Evolutionary conservation across 2,113 vertebrate genomes (phyloP).

Genomic region (Oenanthe oenanthe): DNA sequence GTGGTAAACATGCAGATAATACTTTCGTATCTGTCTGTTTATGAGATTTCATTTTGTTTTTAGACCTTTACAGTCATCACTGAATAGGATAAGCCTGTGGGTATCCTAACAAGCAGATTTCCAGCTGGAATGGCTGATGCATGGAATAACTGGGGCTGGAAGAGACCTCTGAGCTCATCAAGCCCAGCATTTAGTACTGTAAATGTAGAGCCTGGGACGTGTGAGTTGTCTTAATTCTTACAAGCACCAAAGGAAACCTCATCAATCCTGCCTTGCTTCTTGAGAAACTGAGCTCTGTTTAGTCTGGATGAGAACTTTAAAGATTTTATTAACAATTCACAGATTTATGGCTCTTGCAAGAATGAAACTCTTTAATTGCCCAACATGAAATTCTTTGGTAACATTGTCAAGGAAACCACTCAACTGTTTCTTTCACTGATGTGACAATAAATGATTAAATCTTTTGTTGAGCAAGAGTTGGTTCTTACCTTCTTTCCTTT

Average conservation of each 20-base stretch:
- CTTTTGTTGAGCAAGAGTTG: not conserved
- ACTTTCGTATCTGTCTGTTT: not conserved
- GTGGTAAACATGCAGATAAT: not conserved
- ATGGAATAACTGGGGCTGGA: not conserved
- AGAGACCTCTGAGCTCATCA: not conserved
- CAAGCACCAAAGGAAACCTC: not conserved
- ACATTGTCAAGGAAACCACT: not conserved
- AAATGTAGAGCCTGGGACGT: not conserved
- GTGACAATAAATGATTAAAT: slow-evolving; percentile 27
- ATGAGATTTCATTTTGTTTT: not conserved
- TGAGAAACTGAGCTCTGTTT: slow-evolving; percentile 1
- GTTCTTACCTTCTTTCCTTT: not conserved
- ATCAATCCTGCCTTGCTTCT: not conserved
- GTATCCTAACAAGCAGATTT: not conserved
- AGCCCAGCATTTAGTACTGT: not conserved
- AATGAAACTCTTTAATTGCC: slow-evolving; percentile 44
- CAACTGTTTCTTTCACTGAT: not conserved
- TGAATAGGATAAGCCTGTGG: not conserved
- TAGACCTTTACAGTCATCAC: not conserved
- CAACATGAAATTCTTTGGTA: slow-evolving; percentile 26
- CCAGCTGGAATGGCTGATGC: not conserved
- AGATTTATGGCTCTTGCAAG: not conserved
- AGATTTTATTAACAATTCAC: slow-evolving; percentile 46
- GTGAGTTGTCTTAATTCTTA: not conserved
- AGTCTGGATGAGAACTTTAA: slow-evolving; percentile 34